Conservation (phyloP, 2,113 vertebrate genomes). For the Spea multiplicata region DNA sequence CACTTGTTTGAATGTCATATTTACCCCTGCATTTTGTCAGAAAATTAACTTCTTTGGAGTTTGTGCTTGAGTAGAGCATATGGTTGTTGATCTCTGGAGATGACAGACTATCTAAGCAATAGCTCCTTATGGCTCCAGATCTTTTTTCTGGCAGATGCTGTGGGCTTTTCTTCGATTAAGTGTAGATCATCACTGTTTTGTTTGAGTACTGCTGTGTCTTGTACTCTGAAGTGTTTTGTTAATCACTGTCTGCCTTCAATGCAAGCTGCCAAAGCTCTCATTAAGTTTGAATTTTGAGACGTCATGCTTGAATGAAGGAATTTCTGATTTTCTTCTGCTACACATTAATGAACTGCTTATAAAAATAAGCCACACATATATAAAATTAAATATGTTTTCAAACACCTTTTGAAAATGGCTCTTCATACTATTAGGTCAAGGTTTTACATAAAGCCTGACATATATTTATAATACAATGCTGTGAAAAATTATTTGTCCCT, state of each 20-base stretch:
- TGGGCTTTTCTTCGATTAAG: constrained; percentile 99
- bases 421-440: too few species aligned
- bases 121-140: constrained; percentile 92
- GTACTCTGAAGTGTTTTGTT: constrained; percentile 99
- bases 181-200: constrained; percentile 99
- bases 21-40: constrained; percentile 99
- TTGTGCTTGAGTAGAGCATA: constrained; percentile 98
- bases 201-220: constrained; percentile 99
- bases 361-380: not conserved
- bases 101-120: constrained; percentile 99
- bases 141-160: constrained; percentile 98
- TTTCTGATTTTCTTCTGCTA: constrained; percentile 60
- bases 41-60: constrained; percentile 99
- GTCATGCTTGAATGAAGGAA: constrained; percentile 84
- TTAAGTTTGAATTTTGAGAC: constrained; percentile 96
- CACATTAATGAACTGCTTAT: constrained; percentile 8
- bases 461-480: too few species aligned
- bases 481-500: too few species aligned
- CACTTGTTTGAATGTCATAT: constrained; percentile 99
- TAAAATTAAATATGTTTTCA: too few species aligned
- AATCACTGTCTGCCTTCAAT: constrained; percentile 99
- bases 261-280: constrained; percentile 99
- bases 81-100: constrained; percentile 99
- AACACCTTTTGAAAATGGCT: too few species aligned
- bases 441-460: too few species aligned